Base-by-base conservation (phyloP, 1,140 invertebrate species). In the Procambarus virginalis region DNA sequence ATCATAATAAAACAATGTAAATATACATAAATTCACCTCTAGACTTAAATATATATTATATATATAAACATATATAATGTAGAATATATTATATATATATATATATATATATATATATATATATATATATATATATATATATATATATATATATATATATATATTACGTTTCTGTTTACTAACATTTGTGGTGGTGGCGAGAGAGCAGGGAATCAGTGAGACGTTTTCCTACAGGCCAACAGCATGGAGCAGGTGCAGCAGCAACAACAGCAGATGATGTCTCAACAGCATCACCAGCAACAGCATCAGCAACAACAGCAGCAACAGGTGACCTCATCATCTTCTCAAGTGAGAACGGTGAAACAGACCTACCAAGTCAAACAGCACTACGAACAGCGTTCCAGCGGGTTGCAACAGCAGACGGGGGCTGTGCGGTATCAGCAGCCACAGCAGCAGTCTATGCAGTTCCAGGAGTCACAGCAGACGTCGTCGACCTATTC, bases 201-300 rank as follows among this genome's bases (percentile, higher is more conserved):
- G 80, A 46, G 55, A 55, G 51, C 70, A 85, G 51, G 84, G 55
- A 77, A 85, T 85, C 75, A 85, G 84, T 49, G 51, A 60, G 51
- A 55, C 84, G 45, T 85, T 85, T 85, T 85, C 84, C 84, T 58
- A 85, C 84, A 85, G 84, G 84, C 84, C 70, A 84, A 76, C 51
- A 84, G 60, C 68, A 80, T 80, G 78, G 78, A 80, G 55, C 78
- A 76, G 55, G 84, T 58, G 49, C 80, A 82, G 51, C 64, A 68
- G 8, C 76, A 78, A 58, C 49, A 78, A 58, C 49, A 22, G 78
- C 73, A 76, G 73, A 73, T 20, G 46, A 20, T 49, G 73, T 70
- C 70, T 48, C 84, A 85, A 22, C 70, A 55, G 14, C 84, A 85
- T 9, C 84, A 85, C 9, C 82, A 51, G 49, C 84, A 85, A 14